phyloP scores from a whole-genome alignment of 2,888 invertebrate genomes.

The Ditylenchus weischeri region DNA sequence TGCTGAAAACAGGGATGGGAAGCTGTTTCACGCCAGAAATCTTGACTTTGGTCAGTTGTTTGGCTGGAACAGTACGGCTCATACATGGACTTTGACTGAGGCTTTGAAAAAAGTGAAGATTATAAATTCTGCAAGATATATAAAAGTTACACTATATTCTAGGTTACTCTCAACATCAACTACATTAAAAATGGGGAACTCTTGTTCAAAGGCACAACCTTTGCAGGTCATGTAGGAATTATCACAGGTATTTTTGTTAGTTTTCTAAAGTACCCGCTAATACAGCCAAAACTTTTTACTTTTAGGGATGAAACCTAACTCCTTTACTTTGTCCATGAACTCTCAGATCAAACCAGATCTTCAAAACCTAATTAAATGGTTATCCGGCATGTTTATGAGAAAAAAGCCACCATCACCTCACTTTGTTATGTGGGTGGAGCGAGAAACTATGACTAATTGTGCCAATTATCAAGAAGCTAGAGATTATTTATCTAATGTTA shows the following conservation, averaged over 20 bases:
- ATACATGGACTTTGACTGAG: slow-evolving; percentile 44
- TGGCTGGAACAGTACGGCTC: slow-evolving; percentile 41
- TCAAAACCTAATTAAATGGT: slow-evolving; percentile 39
- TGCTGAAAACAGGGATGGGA: slow-evolving; percentile 38
- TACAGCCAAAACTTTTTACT: too few species aligned
- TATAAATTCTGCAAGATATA: background rate
- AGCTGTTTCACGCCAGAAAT: slow-evolving; percentile 35
- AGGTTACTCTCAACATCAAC: slow-evolving; percentile 47
- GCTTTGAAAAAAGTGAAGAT: slow-evolving; percentile 33
- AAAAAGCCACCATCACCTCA: slow-evolving; percentile 28
- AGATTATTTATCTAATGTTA: slow-evolving; percentile 1
- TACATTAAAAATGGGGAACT: slow-evolving; percentile 42
- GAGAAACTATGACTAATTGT: slow-evolving; percentile 42
- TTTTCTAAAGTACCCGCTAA: too few species aligned
- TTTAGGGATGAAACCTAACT: slow-evolving; percentile 42
- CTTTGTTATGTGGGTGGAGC: slow-evolving; percentile 48
- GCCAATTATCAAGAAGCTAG: slow-evolving; percentile 28
- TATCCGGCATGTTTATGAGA: slow-evolving; percentile 16
- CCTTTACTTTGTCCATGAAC: slow-evolving; percentile 47
- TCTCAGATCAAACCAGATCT: slow-evolving; percentile 43
- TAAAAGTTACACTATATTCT: slow-evolving; percentile 33
- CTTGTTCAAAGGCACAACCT: slow-evolving; percentile 47
- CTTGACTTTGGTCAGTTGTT: slow-evolving; percentile 49
- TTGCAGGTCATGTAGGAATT: slow-evolving; percentile 51
- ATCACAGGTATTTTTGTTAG: background rate